Evolutionary conservation across 2,888 invertebrate genomes (phyloP), one percentile per base, ranked within the genome.

Genomic region (Phrixothrix hirtus): DNA sequence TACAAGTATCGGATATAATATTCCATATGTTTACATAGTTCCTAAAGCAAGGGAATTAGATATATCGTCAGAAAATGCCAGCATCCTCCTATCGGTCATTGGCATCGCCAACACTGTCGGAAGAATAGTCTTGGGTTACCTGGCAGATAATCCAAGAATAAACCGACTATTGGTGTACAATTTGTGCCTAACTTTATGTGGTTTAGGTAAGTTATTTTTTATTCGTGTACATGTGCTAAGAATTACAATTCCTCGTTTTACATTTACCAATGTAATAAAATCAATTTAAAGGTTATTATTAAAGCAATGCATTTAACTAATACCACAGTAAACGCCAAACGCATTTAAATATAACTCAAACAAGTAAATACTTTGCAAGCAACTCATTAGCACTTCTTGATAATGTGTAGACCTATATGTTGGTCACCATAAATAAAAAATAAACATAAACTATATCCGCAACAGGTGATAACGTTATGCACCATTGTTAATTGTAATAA

Each of bases 1-100:
- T 70, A 95, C 95, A 31, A 95, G 93, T 71, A 87, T 96, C 69
- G 95, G 95, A 54, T 95, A 94, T 79, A 93, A 95, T 74, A 85
- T 95, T 69, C 96, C 96, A 25, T 95, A 94, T 71, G 86, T 95
- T 42, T 95, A 91, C 70, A 82, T 90, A 52, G 86, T 88, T 63
- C 83, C 89, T 36, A 84, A 87, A 77, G 89, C 89, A 7, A 79
- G 86, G 52, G 73, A 73, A 0, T 70, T 86, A 39, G 80, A 78
- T 1, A 76, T 90, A 21, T 69, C 76, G 11, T 79, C 81, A 44
- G 75, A 79, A 9, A 70, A 81, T 30, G 84, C 88, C 2, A 85
- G 87, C 63, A 85, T 84, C 67, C 78, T 94, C 47, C 79, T 95
- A 59, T 83, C 92, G 11, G 81, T 88, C 41, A 89, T 94, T 65